Evolutionary conservation across 2,888 invertebrate species (phyloP).

Genomic region (Conus canariensis): DNA sequence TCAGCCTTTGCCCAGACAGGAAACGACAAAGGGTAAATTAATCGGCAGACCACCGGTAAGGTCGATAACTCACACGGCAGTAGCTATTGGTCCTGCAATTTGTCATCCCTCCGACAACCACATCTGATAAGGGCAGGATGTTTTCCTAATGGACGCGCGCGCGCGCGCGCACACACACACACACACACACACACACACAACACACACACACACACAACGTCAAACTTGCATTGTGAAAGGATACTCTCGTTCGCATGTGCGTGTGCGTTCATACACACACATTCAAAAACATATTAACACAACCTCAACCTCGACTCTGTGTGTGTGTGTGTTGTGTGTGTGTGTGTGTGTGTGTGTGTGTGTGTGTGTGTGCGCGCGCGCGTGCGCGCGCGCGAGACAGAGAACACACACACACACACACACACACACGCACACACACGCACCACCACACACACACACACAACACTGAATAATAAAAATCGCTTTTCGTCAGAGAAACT

Average conservation of each 20-base stretch:
- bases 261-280: neutral
- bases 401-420: neutral
- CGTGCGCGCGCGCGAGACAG: too few species aligned
- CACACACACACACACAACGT: neutral
- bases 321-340: too few species aligned
- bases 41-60: neutral
- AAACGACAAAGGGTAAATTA: neutral
- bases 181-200: neutral
- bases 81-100: neutral
- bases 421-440: constrained; percentile 15
- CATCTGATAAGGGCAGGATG: neutral
- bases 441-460: neutral
- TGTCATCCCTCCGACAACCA: neutral
- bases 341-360: too few species aligned
- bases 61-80: neutral
- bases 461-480: neutral
- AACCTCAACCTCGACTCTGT: too few species aligned
- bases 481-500: too few species aligned
- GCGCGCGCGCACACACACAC: neutral
- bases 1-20: neutral
- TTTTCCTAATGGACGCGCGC: neutral
- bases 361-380: too few species aligned
- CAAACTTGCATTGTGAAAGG: neutral
- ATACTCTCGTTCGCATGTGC: neutral
- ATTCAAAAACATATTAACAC: neutral